Evolutionary conservation across 2,113 vertebrate species (phyloP).

Genomic region (Salvelinus alpinus): DNA sequence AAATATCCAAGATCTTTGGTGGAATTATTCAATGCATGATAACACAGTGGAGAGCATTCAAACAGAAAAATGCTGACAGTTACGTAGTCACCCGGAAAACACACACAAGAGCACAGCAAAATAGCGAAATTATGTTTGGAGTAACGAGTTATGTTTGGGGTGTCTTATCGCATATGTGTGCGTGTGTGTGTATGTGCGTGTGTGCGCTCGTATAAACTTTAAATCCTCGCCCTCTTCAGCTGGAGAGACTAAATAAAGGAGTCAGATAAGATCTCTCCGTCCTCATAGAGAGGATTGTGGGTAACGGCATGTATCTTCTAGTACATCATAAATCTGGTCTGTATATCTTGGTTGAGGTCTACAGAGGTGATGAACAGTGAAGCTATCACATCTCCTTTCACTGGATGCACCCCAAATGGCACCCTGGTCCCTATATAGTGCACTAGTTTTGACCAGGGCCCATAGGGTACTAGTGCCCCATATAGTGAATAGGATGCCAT

Average conservation of each 20-base stretch:
- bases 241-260: neutral
- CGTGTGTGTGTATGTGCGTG: neutral
- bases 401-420: neutral
- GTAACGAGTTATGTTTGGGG: conserved; percentile 4
- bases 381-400: neutral
- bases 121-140: neutral
- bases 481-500: no score
- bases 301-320: neutral
- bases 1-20: neutral
- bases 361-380: neutral
- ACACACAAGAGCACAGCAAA: conserved; percentile 9
- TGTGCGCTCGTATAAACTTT: neutral
- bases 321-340: neutral
- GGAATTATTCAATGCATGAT: neutral
- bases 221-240: neutral
- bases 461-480: no score
- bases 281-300: neutral
- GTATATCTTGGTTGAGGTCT: neutral
- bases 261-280: neutral
- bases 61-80: neutral
- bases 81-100: conserved; percentile 15
- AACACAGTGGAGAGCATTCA: neutral
- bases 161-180: neutral
- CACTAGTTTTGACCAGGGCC: no score
- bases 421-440: no score